Percentiles rank a stretch among this genome's conserved stretches.
Conservation (phyloP, 2,888 invertebrate genomes). For the Hybos culiciformis region DNA sequence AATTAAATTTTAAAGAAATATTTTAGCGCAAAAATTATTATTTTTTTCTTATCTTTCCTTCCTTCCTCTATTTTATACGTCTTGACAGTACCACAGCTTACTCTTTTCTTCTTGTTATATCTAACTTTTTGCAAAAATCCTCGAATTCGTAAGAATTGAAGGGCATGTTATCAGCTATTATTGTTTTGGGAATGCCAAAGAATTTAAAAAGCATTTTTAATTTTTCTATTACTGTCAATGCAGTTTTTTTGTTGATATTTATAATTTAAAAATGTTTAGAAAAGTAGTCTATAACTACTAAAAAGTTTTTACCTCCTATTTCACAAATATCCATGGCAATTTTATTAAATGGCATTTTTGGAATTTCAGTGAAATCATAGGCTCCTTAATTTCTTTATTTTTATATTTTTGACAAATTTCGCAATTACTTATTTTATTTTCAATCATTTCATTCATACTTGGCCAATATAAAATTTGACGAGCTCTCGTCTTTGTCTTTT, state of each 20-base stretch:
- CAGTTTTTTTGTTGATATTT: neutral
- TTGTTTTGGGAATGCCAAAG: constrained; percentile 3
- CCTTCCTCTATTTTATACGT: too few relatives aligned
- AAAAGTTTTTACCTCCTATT: constrained; percentile 5
- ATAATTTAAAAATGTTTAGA: neutral
- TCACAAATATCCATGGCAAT: constrained; percentile 9
- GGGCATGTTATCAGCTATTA: constrained; percentile 9
- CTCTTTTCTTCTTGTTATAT: too few relatives aligned
- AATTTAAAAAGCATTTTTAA: neutral
- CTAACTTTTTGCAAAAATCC: constrained; percentile 8
- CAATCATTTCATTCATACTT: constrained; percentile 4
- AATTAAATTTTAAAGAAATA: too few relatives aligned
- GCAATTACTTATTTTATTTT: constrained; percentile 4
- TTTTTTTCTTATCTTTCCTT: too few relatives aligned
- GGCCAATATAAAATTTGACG: constrained; percentile 8
- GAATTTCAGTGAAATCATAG: constrained; percentile 2
- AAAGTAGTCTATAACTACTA: constrained; percentile 3
- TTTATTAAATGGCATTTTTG: constrained; percentile 7
- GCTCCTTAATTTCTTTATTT: neutral
- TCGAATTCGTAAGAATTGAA: constrained; percentile 11
- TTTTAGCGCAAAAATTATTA: too few relatives aligned
- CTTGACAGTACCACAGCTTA: too few relatives aligned
- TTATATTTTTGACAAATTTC: constrained; percentile 8
- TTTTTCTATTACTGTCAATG: neutral
- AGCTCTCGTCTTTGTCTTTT: constrained; percentile 9